phyloP scores from a whole-genome alignment of 2,888 invertebrate genomes.

The Scaptomyza parva region DNA sequence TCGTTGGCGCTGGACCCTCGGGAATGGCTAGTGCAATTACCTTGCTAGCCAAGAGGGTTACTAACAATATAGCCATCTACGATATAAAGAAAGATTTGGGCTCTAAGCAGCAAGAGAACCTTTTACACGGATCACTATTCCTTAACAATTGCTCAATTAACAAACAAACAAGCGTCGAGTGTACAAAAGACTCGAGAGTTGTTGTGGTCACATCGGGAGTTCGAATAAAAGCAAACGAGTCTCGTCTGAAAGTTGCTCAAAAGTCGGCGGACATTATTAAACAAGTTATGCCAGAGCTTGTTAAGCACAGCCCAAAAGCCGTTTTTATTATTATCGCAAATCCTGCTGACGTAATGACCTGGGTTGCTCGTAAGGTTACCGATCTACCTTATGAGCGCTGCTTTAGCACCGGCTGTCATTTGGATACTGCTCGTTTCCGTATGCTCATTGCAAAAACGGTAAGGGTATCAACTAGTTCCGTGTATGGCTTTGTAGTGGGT shows the following conservation, averaged over 20 bases:
- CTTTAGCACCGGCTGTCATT: slow-evolving; percentile 94
- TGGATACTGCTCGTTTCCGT: slow-evolving; percentile 94
- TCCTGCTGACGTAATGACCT: slow-evolving; percentile 95
- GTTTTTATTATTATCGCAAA: slow-evolving; percentile 93
- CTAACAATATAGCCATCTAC: slow-evolving; percentile 91
- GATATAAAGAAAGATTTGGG: slow-evolving; percentile 92
- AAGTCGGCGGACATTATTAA: slow-evolving; percentile 93
- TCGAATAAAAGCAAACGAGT: slow-evolving; percentile 92
- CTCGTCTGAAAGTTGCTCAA: slow-evolving; percentile 91
- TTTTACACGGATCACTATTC: slow-evolving; percentile 90
- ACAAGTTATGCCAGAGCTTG: slow-evolving; percentile 88
- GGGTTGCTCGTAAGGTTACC: slow-evolving; percentile 94
- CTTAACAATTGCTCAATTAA: slow-evolving; percentile 90
- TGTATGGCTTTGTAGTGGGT: slow-evolving; percentile 95
- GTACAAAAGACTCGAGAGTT: slow-evolving; percentile 90
- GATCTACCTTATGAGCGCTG: slow-evolving; percentile 93
- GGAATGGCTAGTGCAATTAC: slow-evolving; percentile 94
- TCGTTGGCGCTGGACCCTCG: slow-evolving; percentile 93
- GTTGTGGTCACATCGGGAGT: slow-evolving; percentile 95
- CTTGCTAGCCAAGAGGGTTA: slow-evolving; percentile 91
- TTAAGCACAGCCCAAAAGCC: slow-evolving; percentile 90
- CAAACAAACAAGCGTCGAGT: slow-evolving; percentile 88
- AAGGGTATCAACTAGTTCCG: slow-evolving; percentile 91
- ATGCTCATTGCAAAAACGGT: slow-evolving; percentile 92
- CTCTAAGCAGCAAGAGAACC: slow-evolving; percentile 75